Base-by-base conservation (phyloP, 1,140 invertebrate species). In the Caenorhabditis briggsae region DNA sequence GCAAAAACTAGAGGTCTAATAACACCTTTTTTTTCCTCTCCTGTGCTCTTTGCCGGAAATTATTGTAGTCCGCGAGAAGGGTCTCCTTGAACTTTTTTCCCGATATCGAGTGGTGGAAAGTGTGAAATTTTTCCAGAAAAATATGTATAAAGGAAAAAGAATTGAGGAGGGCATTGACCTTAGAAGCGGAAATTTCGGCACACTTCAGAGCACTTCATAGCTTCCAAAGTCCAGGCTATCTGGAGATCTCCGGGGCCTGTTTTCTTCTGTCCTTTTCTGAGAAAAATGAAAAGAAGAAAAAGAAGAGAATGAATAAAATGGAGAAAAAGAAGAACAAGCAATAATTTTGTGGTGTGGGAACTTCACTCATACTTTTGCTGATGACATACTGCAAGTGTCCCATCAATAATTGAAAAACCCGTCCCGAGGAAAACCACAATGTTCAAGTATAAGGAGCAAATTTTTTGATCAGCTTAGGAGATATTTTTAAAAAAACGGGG, bases 361-460 rank as follows among this genome's bases (percentile, higher is more conserved):
- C 70, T 78, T 78, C 43, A 78, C 46, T 50, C 70, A 78, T 78
- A 50, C 70, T 78, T 33, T 33, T 78, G 70, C 46, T 41, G 70
- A 50, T 50, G 70, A 78, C 70, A 78, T 53, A 78, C 46, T 78
- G 53, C 46, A 78, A 78, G 70, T 78, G 20, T 50, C 70, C 33
- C 70, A 78, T 78, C 70, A 78, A 78, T 78, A 78, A 78, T 78
- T 78, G 70, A 78, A 50, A 78, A 78, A 78, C 33, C 33, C 33
- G 33, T 78, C 18, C 70, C 53, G 20, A 78, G 46, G 46, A 46
- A 78, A 48, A 78, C 70, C 70, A 78, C 53, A 23, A 78, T 78
- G 70, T 78, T 78, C 70, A 78, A 78, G 70, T 78, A 46, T 46
- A 25, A 20, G n/a, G 8, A n/a, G 23, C 5, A 65, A 33, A 33